Percentiles rank a stretch among this genome's conserved stretches.
Conservation (phyloP, 2,113 vertebrate genomes). For the Orycteropus afer region DNA sequence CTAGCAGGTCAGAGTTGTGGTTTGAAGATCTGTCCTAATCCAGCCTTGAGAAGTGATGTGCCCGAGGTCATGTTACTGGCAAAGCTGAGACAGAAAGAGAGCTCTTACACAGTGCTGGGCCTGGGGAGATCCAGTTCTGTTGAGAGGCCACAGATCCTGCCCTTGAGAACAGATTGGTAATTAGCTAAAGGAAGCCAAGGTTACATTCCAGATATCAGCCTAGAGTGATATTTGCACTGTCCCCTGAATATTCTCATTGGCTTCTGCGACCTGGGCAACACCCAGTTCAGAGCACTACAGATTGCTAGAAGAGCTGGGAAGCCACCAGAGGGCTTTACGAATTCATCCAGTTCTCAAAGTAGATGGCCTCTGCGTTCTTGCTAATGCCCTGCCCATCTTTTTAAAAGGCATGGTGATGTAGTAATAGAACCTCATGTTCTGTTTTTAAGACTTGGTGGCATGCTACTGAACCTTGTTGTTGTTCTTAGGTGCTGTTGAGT, state of each 20-base stretch:
- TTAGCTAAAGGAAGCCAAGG: conserved; percentile 21
- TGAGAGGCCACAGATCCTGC: background rate
- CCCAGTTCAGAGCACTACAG: background rate
- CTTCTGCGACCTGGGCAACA: background rate
- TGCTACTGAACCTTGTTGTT: conserved; percentile 29
- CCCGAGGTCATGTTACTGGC: background rate
- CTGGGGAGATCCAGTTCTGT: background rate
- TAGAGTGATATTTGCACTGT: background rate
- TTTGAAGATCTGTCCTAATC: background rate
- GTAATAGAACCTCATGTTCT: background rate
- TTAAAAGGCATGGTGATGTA: accelerated
- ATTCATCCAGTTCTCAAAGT: background rate
- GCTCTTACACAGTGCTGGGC: background rate
- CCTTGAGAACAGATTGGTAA: background rate
- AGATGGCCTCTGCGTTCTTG: background rate
- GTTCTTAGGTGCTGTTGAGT: too few species aligned
- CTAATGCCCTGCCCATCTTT: background rate
- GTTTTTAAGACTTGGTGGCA: background rate
- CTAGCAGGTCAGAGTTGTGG: background rate
- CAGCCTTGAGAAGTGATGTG: background rate
- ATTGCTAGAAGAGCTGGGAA: background rate
- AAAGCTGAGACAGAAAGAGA: background rate
- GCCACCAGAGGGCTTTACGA: background rate
- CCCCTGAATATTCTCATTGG: background rate
- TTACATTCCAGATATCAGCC: background rate